phyloP scores from a whole-genome alignment of 1,140 invertebrate species.

The Drosophila ercepeae region DNA sequence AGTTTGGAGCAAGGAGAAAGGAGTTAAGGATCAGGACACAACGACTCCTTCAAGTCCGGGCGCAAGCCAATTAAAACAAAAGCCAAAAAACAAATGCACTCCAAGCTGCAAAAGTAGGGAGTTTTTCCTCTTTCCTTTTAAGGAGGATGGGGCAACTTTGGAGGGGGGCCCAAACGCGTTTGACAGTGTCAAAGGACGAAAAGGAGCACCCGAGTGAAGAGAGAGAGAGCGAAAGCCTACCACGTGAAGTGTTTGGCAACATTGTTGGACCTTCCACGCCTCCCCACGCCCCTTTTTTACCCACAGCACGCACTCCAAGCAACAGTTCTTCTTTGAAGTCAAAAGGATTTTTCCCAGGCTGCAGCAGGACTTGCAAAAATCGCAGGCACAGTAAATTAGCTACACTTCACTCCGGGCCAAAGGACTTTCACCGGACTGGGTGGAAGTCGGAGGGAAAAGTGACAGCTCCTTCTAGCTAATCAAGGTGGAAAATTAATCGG shows the following conservation, averaged over 20 bases:
- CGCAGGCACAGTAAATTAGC: conserved; percentile 70
- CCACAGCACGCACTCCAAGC: conserved; percentile 63
- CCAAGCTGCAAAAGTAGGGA: conserved; percentile 27
- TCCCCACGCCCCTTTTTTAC: neutral
- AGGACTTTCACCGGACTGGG: neutral
- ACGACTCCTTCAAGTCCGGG: conserved; percentile 60
- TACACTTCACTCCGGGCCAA: conserved; percentile 47
- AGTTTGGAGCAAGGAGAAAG: conserved; percentile 57
- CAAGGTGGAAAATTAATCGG: conserved; percentile 36
- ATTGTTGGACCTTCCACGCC: conserved; percentile 41
- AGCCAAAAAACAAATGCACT: conserved; percentile 81
- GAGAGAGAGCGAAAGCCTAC: conserved; percentile 47
- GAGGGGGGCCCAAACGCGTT: conserved; percentile 40
- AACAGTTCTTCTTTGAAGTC: conserved; percentile 81
- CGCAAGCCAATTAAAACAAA: conserved; percentile 80
- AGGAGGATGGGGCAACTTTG: neutral
- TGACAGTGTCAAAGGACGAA: conserved; percentile 69
- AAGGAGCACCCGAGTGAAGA: too few species aligned
- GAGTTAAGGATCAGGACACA: conserved; percentile 48
- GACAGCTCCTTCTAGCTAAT: conserved; percentile 44
- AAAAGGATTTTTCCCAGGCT: conserved; percentile 56
- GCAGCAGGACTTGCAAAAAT: conserved; percentile 7
- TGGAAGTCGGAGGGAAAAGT: conserved; percentile 6
- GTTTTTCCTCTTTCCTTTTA: neutral
- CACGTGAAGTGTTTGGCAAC: conserved; percentile 77